Evolutionary conservation across 2,113 vertebrate species (phyloP), one percentile per base, ranked within the genome.

Genomic region (Nestor notabilis): DNA sequence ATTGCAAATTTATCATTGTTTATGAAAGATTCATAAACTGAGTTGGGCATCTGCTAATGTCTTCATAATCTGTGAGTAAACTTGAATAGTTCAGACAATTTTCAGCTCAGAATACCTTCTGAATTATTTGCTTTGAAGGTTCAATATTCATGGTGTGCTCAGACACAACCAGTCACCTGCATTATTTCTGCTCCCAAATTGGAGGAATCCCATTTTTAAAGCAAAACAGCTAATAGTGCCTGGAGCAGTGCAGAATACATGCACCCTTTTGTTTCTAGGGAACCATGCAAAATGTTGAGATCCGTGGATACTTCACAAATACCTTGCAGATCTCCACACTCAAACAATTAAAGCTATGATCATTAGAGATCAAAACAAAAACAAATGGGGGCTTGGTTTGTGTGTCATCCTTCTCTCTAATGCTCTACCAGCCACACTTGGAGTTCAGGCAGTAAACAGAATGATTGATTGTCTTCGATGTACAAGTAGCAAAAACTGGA

Each of bases 401-500:
- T 10, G 79, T 75, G 86, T 49, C 92, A 87, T 75, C 83, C 91
- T 64, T 82, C 86, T 91, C 94, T 41, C 91, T 79, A 71, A 64
- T 37, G 90, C 89, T 89, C 61, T 21, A 23, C 71, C 87, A 55
- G 93, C 92, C 13, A 25, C 2, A 18, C 87, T 66, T 80, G 2
- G 76, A 65, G 89, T 75, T 79, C 77, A 76, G 81, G 52, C 82
- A 87, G 80, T 33, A 85, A 94, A 76, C 89, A 85, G 94, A 61
- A 78, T 96, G 95, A 97, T 91, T 84, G 94, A 96, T 95, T 37
- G 29, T 70, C 68, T 60, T 66, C 52, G 4, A 37, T 2, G 86
- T 21, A 33, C 91, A 52, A 95, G 69, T 52, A 92, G 89, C 91
- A 94, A 92, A 97, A 97, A 95, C 92, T 92, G 94, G 96, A 89